Evolutionary conservation across 2,797 vertebrate genomes (phyloP), one percentile per base, ranked within the genome.

Genomic region (Rousettus madagascariensis): DNA sequence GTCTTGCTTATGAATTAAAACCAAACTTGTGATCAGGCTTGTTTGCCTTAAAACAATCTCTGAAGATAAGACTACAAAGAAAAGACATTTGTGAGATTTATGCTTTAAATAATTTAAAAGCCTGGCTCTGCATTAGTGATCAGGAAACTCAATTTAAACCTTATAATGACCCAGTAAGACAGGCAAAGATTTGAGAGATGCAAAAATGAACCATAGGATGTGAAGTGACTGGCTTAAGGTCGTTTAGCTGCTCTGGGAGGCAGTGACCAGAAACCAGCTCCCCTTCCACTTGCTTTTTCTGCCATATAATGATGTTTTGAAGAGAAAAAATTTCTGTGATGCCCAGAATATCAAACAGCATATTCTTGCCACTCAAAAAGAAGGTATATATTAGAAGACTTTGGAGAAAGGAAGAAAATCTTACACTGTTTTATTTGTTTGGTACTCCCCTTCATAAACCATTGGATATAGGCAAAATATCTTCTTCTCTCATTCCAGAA

Each of bases 101-200:
- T 46, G 28, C 74, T 91, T 93, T 95, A 93, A 86, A 89, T 83
- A 89, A 89, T 90, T 79, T 46, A 95, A 16, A 55, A 26, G 51
- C 41, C 20, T 82, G 15, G 30, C 2, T 91, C n/a, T 89, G 57
- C 65, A 86, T 78, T 30, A 49, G 55, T 55, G 55, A 85, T 86
- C 78, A 86, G 78, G 78, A 78, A 85, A 55, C 28, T 90, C 51
- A 65, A 1, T 11, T 55, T 75, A 68, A 75, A 90, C 36, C 28
- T 69, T 83, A 5, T 61, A 78, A 51, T 69, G 68, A 86, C 30
- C 41, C 17, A 46, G 74, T 22, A n/a, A 93, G 17, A 10, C 49
- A 87, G n/a, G 30, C 38, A 88, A 66, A 24, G 6, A 33, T 75
- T 84, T 88, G 61, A 82, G 26, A 61, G 59, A 74, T 33, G 12